A percentile compares a stretch with the other conserved stretches of the same genome.
phyloP scores from a whole-genome alignment of 1,140 invertebrate genomes.

The Phymorhynchus buccinoides region DNA sequence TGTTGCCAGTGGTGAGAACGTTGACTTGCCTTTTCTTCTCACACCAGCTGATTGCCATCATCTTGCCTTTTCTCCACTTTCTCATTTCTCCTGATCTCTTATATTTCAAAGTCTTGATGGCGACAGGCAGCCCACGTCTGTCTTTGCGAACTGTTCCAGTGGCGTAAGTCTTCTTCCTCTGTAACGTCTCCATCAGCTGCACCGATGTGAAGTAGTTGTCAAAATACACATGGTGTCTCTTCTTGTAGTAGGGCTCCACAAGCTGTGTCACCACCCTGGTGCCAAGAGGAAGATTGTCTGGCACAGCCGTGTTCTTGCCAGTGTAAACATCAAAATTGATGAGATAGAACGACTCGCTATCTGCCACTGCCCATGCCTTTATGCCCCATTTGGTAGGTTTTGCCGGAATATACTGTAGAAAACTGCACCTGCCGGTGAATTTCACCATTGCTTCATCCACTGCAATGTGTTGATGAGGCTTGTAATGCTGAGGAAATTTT shows the following conservation, averaged over 20 bases:
- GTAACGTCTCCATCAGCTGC: constrained; percentile 35
- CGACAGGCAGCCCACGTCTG: neutral
- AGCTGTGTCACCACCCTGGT: constrained; percentile 38
- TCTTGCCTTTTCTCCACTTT: neutral
- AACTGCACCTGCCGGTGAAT: constrained; percentile 62
- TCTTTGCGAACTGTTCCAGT: neutral
- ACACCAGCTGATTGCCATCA: neutral
- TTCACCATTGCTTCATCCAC: constrained; percentile 62
- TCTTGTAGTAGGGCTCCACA: constrained; percentile 3
- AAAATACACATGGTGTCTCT: constrained; percentile 44
- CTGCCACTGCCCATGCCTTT: constrained; percentile 67
- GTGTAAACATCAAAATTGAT: constrained; percentile 69
- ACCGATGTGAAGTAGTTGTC: constrained; percentile 49
- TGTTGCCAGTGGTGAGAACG: neutral
- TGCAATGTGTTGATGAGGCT: constrained; percentile 39
- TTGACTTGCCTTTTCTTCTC: neutral
- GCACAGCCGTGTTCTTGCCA: neutral
- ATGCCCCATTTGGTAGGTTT: constrained; percentile 75
- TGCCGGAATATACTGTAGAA: constrained; percentile 74
- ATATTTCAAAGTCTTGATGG: neutral
- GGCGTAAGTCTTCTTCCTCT: constrained; percentile 23
- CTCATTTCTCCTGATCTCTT: neutral
- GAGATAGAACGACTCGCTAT: constrained; percentile 66
- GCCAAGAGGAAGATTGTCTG: neutral
- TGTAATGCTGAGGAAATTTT: constrained; percentile 26